Conservation (phyloP, 2,888 invertebrate species). For the Amblyjoppa proteus region DNA sequence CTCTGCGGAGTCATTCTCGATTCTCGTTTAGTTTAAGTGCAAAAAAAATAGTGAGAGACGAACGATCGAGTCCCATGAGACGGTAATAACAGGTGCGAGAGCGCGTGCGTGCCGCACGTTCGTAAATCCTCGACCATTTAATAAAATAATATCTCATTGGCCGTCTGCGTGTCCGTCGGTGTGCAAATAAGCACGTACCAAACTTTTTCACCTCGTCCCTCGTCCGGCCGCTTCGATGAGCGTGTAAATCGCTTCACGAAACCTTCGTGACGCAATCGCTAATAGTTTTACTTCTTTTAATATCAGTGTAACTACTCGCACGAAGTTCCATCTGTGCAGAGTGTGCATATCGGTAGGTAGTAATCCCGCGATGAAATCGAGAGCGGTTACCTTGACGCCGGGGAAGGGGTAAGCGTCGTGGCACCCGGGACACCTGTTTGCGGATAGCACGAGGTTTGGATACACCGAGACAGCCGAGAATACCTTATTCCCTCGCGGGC, state of each 20-base stretch:
- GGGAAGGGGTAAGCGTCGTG: background rate
- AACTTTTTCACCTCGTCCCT: background rate
- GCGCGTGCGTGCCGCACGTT: slow-evolving; percentile 57
- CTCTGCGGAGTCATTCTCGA: background rate
- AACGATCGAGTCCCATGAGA: slow-evolving; percentile 42
- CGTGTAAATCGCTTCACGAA: slow-evolving; percentile 45
- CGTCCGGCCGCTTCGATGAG: slow-evolving; percentile 29
- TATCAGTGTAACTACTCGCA: background rate
- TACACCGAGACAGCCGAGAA: slow-evolving; percentile 11
- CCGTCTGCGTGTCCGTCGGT: background rate
- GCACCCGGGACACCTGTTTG: slow-evolving; percentile 49
- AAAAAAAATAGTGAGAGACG: background rate
- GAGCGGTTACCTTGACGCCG: slow-evolving; percentile 47
- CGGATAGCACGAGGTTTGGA: background rate
- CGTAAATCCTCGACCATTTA: slow-evolving; percentile 54
- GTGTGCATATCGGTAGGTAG: background rate
- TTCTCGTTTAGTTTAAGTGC: background rate
- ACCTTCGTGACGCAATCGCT: slow-evolving; percentile 56
- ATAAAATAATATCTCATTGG: slow-evolving; percentile 59
- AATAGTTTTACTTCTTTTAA: slow-evolving; percentile 24
- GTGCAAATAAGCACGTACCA: slow-evolving; percentile 32
- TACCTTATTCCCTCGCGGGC: slow-evolving; percentile 38
- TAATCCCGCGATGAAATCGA: slow-evolving; percentile 30
- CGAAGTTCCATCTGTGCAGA: background rate
- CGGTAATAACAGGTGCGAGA: slow-evolving; percentile 58